These are phyloP conservation scores for Dromas ardeola DNA, from an alignment of 2,113 vertebrate genomes.

Conservation along the genomic window DNA sequence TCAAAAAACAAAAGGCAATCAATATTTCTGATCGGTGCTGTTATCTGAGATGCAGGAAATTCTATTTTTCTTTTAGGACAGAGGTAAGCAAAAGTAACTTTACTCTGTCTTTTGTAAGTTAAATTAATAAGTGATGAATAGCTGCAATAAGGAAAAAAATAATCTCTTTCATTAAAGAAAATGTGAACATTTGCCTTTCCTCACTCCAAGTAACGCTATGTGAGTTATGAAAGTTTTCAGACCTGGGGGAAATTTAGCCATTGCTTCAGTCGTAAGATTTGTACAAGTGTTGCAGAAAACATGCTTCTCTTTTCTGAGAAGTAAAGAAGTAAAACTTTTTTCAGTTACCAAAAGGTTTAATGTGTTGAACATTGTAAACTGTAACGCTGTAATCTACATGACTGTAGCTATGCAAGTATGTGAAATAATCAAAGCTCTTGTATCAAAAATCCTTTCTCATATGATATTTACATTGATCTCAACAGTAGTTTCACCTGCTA, in stretches of 20 bases:
- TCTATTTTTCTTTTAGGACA: not conserved
- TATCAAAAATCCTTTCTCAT: not conserved
- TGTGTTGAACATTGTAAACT: not conserved
- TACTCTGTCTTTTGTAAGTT: not conserved
- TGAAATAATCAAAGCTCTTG: not conserved
- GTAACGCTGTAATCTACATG: not conserved
- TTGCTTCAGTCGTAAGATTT: not conserved
- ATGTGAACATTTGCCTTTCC: not conserved
- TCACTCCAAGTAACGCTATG: not conserved
- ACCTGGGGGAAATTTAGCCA: not conserved
- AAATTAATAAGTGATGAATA: conserved; percentile 24
- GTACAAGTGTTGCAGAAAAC: not conserved
- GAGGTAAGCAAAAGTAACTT: not conserved
- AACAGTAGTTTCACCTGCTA: not conserved
- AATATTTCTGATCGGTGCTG: not conserved
- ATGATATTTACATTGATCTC: not conserved
- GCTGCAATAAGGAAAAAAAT: not conserved
- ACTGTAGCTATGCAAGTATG: not conserved
- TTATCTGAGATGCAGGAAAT: conserved; percentile 7
- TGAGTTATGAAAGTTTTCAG: not conserved
- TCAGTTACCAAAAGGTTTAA: not conserved
- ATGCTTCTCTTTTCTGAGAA: not conserved
- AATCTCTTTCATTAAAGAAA: not conserved
- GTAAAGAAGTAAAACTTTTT: not conserved
- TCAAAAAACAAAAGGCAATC: not conserved